A percentile compares a stretch with the other conserved stretches of the same genome.
Evolutionary conservation across 2,888 invertebrate species (phyloP).

Genomic region (Boloria euphrosyne): DNA sequence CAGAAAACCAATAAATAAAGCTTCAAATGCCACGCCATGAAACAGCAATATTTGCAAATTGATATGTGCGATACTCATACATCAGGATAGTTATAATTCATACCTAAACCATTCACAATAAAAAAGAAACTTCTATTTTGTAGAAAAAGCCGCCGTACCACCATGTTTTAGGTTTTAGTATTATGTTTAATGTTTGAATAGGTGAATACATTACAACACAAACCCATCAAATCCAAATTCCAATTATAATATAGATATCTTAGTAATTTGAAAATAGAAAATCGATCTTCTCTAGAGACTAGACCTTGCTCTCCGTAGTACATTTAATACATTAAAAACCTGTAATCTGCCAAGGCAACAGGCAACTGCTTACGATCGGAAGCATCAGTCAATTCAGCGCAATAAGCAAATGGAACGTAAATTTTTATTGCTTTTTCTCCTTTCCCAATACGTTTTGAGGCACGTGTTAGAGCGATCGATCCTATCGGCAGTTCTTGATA

Average conservation of each 20-base stretch:
- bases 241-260: background rate
- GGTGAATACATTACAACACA: too few relatives aligned
- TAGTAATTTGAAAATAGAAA: background rate
- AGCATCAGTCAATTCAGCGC: slow-evolving; percentile 14
- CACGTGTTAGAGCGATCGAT: background rate
- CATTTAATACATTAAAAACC: slow-evolving; percentile 8
- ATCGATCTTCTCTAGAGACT: too few relatives aligned
- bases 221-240: too few relatives aligned
- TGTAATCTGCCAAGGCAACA: slow-evolving; percentile 8
- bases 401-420: slow-evolving; percentile 24
- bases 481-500: background rate
- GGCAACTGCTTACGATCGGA: slow-evolving; percentile 13
- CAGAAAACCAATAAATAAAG: slow-evolving; percentile 12
- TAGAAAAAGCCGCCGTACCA: too few relatives aligned
- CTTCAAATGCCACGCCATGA: slow-evolving; percentile 23
- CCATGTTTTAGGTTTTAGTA: too few relatives aligned
- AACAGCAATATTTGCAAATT: slow-evolving; percentile 21
- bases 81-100: slow-evolving; percentile 10
- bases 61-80: background rate
- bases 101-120: slow-evolving; percentile 4
- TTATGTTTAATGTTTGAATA: too few relatives aligned
- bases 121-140: background rate
- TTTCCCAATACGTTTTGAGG: background rate
- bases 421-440: background rate
- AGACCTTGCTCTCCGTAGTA: slow-evolving; percentile 1